These are phyloP conservation scores for Danio aesculapii DNA, from an alignment of 2,797 vertebrate species.

Conservation along the genomic window DNA sequence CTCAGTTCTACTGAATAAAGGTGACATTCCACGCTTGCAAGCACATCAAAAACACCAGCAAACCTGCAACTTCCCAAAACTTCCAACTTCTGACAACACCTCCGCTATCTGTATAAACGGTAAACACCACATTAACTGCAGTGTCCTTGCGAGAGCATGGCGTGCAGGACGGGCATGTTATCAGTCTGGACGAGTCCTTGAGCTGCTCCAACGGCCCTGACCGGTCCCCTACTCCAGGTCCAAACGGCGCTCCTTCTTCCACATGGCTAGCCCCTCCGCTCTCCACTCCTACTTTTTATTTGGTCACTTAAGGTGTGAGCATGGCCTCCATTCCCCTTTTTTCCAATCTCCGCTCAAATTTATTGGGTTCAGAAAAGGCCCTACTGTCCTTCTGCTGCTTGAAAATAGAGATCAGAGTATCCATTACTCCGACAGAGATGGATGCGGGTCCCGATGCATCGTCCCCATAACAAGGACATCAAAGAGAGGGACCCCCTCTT, in stretches of 20 bases:
- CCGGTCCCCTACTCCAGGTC: constrained; percentile 73
- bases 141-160: constrained; percentile 4
- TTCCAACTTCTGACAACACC: constrained; percentile 10
- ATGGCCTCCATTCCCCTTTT: constrained; percentile 81
- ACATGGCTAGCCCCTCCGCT: constrained; percentile 68
- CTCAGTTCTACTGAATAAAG: constrained; percentile 27
- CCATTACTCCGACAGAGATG: constrained; percentile 89
- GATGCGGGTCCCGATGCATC: constrained; percentile 81
- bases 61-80: constrained; percentile 28
- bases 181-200: constrained; percentile 66
- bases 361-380: constrained; percentile 89
- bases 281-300: constrained; percentile 78
- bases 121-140: constrained; percentile 34
- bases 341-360: constrained; percentile 89
- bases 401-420: constrained; percentile 89
- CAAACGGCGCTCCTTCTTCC: constrained; percentile 64
- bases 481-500: constrained; percentile 85
- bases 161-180: not conserved
- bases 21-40: constrained; percentile 43
- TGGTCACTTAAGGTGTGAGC: constrained; percentile 83
- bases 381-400: constrained; percentile 85
- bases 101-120: constrained; percentile 17
- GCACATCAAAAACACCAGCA: constrained; percentile 25
- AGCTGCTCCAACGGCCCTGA: constrained; percentile 73
- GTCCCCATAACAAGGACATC: constrained; percentile 87